phyloP scores from a whole-genome alignment of 2,888 invertebrate species.

The Diogma glabrata region DNA sequence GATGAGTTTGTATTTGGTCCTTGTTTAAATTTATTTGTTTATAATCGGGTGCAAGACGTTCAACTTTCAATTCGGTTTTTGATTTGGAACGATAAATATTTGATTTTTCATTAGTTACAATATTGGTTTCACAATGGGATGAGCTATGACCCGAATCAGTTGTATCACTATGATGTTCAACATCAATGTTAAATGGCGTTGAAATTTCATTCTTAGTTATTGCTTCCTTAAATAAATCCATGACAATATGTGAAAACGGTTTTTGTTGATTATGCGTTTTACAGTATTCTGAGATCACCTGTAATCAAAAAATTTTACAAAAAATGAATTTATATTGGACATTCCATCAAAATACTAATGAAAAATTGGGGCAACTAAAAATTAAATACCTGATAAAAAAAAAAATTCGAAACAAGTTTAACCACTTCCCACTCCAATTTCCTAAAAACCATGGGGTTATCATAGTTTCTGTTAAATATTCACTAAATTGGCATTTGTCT shows the following conservation, averaged over 20 bases:
- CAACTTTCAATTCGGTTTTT: neutral
- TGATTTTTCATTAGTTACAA: too few species aligned
- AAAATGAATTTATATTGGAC: neutral
- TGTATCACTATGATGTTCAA: constrained; percentile 17
- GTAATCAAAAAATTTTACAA: constrained; percentile 11
- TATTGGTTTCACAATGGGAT: constrained; percentile 15
- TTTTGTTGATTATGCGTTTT: constrained; percentile 41
- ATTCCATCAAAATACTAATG: too few species aligned
- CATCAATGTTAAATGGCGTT: constrained; percentile 8
- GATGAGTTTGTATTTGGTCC: neutral
- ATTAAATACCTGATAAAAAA: too few species aligned
- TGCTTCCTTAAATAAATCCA: constrained; percentile 47
- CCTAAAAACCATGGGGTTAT: too few species aligned
- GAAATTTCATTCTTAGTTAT: constrained; percentile 15
- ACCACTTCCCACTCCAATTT: too few species aligned
- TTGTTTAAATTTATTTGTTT: neutral
- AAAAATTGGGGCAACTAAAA: too few species aligned
- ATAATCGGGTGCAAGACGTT: neutral
- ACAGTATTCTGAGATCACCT: constrained; percentile 49
- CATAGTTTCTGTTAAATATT: too few species aligned
- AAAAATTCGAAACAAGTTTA: too few species aligned
- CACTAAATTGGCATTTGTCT: too few species aligned
- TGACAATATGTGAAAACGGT: constrained; percentile 49
- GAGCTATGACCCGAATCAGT: constrained; percentile 21
- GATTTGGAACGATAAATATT: neutral